These are phyloP conservation scores for Perca fluviatilis DNA, from an alignment of 2,113 vertebrate species.

Conservation along the genomic window DNA sequence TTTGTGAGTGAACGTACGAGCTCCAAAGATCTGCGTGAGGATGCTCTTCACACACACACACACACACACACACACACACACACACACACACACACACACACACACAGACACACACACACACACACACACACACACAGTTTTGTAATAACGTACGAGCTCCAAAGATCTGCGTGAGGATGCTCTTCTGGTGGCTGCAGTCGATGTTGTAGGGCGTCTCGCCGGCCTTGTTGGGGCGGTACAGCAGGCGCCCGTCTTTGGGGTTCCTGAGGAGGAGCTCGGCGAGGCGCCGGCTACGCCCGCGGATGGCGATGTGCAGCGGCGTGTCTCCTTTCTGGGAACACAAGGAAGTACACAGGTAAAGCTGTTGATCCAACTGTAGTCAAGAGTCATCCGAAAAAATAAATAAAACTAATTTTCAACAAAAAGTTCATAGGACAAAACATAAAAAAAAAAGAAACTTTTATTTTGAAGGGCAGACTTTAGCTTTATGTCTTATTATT, in stretches of 20 bases:
- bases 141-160: conserved; percentile 90
- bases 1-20: conserved; percentile 44
- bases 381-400: no score
- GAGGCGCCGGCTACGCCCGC: conserved; percentile 94
- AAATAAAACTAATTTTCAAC: not conserved
- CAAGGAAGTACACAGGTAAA: not conserved
- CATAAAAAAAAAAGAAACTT: no score
- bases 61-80: no score
- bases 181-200: conserved; percentile 99
- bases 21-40: conserved; percentile 98
- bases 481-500: no score
- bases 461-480: no score
- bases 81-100: no score
- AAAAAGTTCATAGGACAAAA: no score
- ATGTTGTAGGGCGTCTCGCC: conserved; percentile 99
- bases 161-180: conserved; percentile 98
- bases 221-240: conserved; percentile 97
- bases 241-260: conserved; percentile 96
- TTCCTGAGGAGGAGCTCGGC: conserved; percentile 96
- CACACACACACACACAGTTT: no score
- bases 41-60: conserved; percentile 89
- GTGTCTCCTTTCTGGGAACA: conserved; percentile 94
- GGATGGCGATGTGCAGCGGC: conserved; percentile 96
- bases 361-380: not conserved
- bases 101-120: no score